These are phyloP conservation scores for Orchesellides sinensis DNA, from an alignment of 2,888 invertebrate species.

Conservation along the genomic window DNA sequence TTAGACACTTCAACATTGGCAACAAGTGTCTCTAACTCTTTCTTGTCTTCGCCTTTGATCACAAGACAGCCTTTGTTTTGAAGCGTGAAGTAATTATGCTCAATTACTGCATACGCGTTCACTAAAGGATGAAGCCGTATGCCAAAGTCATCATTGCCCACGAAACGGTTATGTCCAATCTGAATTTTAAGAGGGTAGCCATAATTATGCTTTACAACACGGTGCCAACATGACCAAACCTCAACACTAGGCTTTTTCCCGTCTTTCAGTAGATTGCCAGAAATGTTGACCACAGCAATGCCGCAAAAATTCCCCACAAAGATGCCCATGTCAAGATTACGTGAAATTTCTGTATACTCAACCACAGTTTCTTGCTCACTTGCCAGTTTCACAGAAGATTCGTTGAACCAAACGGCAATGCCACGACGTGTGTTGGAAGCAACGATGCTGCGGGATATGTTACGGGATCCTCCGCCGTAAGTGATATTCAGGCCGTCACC, in stretches of 20 bases:
- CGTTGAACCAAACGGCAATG: slow-evolving; percentile 92
- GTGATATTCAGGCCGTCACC: slow-evolving; percentile 98
- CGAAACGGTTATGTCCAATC: slow-evolving; percentile 91
- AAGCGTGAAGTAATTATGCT: slow-evolving; percentile 92
- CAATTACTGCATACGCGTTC: slow-evolving; percentile 87
- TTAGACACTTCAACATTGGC: slow-evolving; percentile 86
- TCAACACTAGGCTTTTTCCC: slow-evolving; percentile 88
- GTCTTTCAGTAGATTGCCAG: slow-evolving; percentile 91
- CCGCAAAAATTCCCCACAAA: slow-evolving; percentile 96
- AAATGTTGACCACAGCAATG: slow-evolving; percentile 90
- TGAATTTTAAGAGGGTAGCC: slow-evolving; percentile 80
- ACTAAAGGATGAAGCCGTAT: slow-evolving; percentile 89
- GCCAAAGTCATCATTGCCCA: slow-evolving; percentile 84
- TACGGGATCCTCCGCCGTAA: slow-evolving; percentile 94
- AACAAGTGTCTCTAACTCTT: slow-evolving; percentile 88
- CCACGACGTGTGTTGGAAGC: slow-evolving; percentile 94
- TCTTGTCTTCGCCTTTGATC: slow-evolving; percentile 87
- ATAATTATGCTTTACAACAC: slow-evolving; percentile 45
- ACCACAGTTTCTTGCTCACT: slow-evolving; percentile 91
- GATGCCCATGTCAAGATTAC: slow-evolving; percentile 92
- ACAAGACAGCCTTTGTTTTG: slow-evolving; percentile 90
- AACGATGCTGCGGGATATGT: slow-evolving; percentile 91
- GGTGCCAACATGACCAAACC: slow-evolving; percentile 88
- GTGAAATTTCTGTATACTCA: slow-evolving; percentile 90
- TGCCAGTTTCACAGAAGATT: slow-evolving; percentile 88